A percentile compares a stretch with the other conserved stretches of the same genome.
These are phyloP conservation scores for Pocillopora damicornis DNA, from an alignment of 64 coral and sea anemone species.

Conservation along the genomic window DNA sequence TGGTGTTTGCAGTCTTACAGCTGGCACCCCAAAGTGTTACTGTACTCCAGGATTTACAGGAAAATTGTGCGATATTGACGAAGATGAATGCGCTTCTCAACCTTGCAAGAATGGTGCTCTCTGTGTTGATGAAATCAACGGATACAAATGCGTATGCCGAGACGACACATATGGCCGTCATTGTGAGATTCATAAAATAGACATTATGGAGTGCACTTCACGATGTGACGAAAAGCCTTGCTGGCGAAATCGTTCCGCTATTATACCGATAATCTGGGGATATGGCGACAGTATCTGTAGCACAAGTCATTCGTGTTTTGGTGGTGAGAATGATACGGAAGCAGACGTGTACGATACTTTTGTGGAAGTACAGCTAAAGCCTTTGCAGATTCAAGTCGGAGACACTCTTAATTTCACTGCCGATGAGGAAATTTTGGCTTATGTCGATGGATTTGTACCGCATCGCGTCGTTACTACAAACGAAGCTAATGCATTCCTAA, in stretches of 20 bases:
- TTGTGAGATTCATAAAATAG: slow-evolving; percentile 70
- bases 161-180: slow-evolving; percentile 73
- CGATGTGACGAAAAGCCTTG: slow-evolving; percentile 74
- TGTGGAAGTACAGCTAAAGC: slow-evolving; percentile 85
- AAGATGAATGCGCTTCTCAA: slow-evolving; percentile 80
- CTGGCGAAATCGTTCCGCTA: slow-evolving; percentile 72
- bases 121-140: slow-evolving; percentile 86
- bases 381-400: slow-evolving; percentile 86
- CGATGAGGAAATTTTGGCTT: slow-evolving; percentile 72
- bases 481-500: slow-evolving; percentile 55
- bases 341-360: slow-evolving; percentile 59
- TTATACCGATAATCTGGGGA: slow-evolving; percentile 64
- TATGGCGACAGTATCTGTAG: slow-evolving; percentile 88
- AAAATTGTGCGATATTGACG: slow-evolving; percentile 70
- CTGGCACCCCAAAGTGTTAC: slow-evolving; percentile 53
- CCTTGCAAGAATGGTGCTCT: slow-evolving; percentile 85
- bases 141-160: slow-evolving; percentile 74
- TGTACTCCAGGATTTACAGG: slow-evolving; percentile 84
- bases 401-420: slow-evolving; percentile 89
- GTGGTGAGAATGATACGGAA: slow-evolving; percentile 51
- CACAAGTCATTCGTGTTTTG: slow-evolving; percentile 85
- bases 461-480: slow-evolving; percentile 52
- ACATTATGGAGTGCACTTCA: slow-evolving; percentile 64
- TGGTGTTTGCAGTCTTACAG: slow-evolving; percentile 56
- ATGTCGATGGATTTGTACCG: slow-evolving; percentile 72